Conservation (phyloP, 2,888 invertebrate genomes). For the Polydrusus pterygomalis region DNA sequence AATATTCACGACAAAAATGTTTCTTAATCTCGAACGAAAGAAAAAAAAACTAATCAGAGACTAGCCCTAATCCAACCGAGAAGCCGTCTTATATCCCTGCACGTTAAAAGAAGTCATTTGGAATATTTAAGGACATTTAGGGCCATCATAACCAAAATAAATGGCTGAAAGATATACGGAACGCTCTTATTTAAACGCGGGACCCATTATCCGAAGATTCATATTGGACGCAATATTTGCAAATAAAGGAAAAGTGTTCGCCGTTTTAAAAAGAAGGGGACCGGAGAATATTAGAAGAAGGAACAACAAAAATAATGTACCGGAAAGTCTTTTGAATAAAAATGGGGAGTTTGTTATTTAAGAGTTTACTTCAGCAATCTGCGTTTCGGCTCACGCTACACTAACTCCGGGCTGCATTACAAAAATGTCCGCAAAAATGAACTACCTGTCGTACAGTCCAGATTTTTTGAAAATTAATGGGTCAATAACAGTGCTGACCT, state of each 20-base stretch:
- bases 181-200: slow-evolving; percentile 27
- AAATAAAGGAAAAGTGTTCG: slow-evolving; percentile 30
- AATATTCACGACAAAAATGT: not conserved
- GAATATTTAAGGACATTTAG: slow-evolving; percentile 22
- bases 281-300: slow-evolving; percentile 26
- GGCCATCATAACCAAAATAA: slow-evolving; percentile 29
- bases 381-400: too few relatives aligned
- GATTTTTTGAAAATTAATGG: too few relatives aligned
- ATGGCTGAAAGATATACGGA: slow-evolving; percentile 22
- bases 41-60: slow-evolving; percentile 17
- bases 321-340: slow-evolving; percentile 26
- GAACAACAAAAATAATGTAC: slow-evolving; percentile 31
- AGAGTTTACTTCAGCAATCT: not conserved
- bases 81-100: slow-evolving; percentile 6
- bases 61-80: slow-evolving; percentile 13
- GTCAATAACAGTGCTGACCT: too few relatives aligned
- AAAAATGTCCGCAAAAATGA: too few relatives aligned
- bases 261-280: slow-evolving; percentile 8
- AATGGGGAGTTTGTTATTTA: slow-evolving; percentile 19
- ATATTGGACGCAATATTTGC: slow-evolving; percentile 29
- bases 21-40: not conserved
- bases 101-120: slow-evolving; percentile 26
- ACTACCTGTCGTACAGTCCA: too few relatives aligned
- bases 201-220: slow-evolving; percentile 27
- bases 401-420: too few relatives aligned